Evolutionary conservation across 2,888 invertebrate genomes (phyloP), one percentile per base, ranked within the genome.

Genomic region (Melolontha melolontha): DNA sequence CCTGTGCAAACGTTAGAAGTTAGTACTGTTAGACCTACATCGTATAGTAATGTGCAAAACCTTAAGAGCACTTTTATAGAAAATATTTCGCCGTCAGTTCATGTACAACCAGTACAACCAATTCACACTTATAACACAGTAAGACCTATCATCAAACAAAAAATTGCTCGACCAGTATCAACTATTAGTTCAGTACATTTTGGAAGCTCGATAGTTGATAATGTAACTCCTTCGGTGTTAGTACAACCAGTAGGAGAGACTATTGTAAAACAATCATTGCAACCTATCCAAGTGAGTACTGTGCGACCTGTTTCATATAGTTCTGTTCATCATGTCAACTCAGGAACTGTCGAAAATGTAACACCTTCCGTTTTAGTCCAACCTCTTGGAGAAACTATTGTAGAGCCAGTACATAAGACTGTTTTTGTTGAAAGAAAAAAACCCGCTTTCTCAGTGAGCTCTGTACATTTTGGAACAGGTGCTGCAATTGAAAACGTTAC

Each of bases 121-220:
- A 10, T 34, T 6, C 34, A 34, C 2, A 34, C 34, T 34, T 34
- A 34, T 6, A 6, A 34, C 6, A 34, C 34, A 34, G 10, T 34
- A 34, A 34, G 5, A 5, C 34, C 34, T 8, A 34, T 34, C 1
- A 34, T 34, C 7, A 29, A 29, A 29, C 29, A 29, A 6, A 29
- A 29, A 47, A 34, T 62, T 8, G 5, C 14, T 5, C 10, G 16
- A 34, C 59, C 59, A 12, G 7, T 44, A 14, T 29, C 59, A 10
- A 44, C 59, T 2, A 34, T 62, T n/a, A 62, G 59, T 14, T 34
- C 59, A 14, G 47, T 62, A 29, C 34, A 34, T 34, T 34, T 34
- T 34, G 34, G 5, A 1, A 34, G 7, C 7, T 34, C 34, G 6
- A 10, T 52, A 11, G 12, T 52, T 8, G 51, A 52, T 2, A 52